Conservation (phyloP, 2,113 vertebrate species). For the Rhabdornis inornatus region DNA sequence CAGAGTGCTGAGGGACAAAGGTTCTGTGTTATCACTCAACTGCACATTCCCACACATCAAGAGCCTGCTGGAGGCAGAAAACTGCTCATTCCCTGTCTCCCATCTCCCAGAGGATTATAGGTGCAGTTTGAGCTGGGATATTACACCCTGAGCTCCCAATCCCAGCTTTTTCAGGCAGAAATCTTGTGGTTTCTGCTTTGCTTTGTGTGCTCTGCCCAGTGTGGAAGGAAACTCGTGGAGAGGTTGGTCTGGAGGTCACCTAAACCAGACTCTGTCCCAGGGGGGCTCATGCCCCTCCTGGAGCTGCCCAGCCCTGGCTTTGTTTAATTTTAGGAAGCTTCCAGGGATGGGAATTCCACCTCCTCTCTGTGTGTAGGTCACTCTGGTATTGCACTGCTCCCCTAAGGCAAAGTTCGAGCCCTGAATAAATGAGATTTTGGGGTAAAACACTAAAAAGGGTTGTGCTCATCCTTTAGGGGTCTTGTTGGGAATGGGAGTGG, state of each 20-base stretch:
- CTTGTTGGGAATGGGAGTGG: fast-evolving
- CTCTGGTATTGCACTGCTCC: not conserved
- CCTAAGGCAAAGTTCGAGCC: not conserved
- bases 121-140: fast-evolving
- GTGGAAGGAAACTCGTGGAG: not conserved
- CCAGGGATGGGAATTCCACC: not conserved
- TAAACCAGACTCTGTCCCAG: not conserved
- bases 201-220: not conserved
- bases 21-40: not conserved
- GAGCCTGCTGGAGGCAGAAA: not conserved
- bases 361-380: not conserved
- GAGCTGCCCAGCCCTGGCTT: not conserved
- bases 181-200: not conserved
- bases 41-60: not conserved
- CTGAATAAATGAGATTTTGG: not conserved
- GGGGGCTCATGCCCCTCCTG: not conserved
- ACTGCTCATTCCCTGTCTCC: not conserved
- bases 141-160: not conserved
- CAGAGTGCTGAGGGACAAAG: not conserved
- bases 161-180: not conserved
- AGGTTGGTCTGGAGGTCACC: not conserved
- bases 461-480: not conserved
- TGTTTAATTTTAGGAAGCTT: not conserved
- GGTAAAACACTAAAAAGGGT: not conserved
- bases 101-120: fast-evolving